A percentile compares a stretch with the other conserved stretches of the same genome.
Conservation (phyloP, 2,888 invertebrate genomes). For the Drosophila incognita region DNA sequence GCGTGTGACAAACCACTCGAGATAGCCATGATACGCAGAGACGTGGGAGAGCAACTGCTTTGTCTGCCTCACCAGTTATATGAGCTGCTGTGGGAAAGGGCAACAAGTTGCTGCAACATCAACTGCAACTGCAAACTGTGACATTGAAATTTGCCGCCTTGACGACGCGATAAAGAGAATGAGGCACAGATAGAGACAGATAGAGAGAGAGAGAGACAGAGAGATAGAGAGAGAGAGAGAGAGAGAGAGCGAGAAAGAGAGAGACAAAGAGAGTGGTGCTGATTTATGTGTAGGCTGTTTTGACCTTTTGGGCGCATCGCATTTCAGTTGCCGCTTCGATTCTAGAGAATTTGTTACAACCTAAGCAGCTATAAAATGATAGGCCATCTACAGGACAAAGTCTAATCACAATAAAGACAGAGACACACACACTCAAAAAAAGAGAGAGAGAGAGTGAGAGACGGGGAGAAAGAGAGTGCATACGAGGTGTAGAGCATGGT, state of each 20-base stretch:
- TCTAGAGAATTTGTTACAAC: slow-evolving; percentile 47
- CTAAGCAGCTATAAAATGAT: slow-evolving; percentile 46
- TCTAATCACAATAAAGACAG: slow-evolving; percentile 18
- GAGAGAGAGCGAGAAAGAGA: not conserved
- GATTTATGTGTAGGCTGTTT: slow-evolving; percentile 52
- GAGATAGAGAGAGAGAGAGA: not conserved
- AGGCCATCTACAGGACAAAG: slow-evolving; percentile 58
- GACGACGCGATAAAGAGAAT: not conserved
- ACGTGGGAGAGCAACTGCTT: not conserved
- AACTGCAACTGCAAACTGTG: slow-evolving; percentile 30
- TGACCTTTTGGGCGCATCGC: slow-evolving; percentile 72
- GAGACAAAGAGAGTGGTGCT: slow-evolving; percentile 20
- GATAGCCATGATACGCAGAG: slow-evolving; percentile 1
- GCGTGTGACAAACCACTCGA: slow-evolving; percentile 27
- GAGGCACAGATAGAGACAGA: not conserved
- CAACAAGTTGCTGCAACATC: slow-evolving; percentile 41
- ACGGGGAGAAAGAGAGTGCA: not conserved
- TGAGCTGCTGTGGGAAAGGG: slow-evolving; percentile 37
- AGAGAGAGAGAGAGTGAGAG: not conserved
- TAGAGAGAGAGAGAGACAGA: not conserved
- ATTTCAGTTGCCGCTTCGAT: slow-evolving; percentile 48
- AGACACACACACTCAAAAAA: not conserved
- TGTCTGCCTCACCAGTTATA: slow-evolving; percentile 16
- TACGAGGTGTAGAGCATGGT: not conserved
- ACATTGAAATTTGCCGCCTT: slow-evolving; percentile 48